phyloP scores from a whole-genome alignment of 2,113 vertebrate genomes.

The Oryzias curvinotus region DNA sequence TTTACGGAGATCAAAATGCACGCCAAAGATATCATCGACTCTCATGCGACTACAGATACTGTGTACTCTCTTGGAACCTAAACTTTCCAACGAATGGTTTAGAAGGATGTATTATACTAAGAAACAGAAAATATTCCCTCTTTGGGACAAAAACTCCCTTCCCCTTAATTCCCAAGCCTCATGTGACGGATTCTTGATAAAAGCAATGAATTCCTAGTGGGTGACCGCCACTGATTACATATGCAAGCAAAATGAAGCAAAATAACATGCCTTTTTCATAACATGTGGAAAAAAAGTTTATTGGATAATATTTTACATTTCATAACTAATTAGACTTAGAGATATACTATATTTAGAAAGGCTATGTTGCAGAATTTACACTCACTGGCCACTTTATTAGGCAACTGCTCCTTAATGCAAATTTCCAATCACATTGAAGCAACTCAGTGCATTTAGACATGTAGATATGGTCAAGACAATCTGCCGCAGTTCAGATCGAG shows the following conservation, averaged over 20 bases:
- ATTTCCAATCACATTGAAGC: not conserved
- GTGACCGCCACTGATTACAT: not conserved
- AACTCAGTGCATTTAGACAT: not conserved
- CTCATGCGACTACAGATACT: slow-evolving; percentile 14
- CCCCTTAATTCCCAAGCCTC: not conserved
- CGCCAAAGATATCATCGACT: slow-evolving; percentile 30
- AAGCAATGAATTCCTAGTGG: not conserved
- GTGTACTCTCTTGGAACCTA: slow-evolving; percentile 8
- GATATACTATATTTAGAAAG: no score
- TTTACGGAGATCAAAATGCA: slow-evolving; percentile 62
- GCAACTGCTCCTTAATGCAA: not conserved
- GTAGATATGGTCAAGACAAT: not conserved
- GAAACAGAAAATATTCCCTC: not conserved
- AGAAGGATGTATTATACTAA: not conserved
- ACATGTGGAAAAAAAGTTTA: not conserved
- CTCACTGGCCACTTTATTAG: not conserved
- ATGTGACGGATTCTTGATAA: slow-evolving; percentile 10
- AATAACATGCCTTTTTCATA: not conserved
- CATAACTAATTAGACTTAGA: no score
- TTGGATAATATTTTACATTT: no score
- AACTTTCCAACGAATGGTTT: slow-evolving; percentile 1
- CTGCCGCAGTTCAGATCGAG: not conserved
- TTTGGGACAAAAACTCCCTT: not conserved
- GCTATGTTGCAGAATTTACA: not conserved
- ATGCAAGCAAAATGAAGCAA: not conserved